Percentiles rank a stretch among this genome's conserved stretches.
Conservation (phyloP, 2,888 invertebrate species). For the Rhaphigaster nebulosa region DNA sequence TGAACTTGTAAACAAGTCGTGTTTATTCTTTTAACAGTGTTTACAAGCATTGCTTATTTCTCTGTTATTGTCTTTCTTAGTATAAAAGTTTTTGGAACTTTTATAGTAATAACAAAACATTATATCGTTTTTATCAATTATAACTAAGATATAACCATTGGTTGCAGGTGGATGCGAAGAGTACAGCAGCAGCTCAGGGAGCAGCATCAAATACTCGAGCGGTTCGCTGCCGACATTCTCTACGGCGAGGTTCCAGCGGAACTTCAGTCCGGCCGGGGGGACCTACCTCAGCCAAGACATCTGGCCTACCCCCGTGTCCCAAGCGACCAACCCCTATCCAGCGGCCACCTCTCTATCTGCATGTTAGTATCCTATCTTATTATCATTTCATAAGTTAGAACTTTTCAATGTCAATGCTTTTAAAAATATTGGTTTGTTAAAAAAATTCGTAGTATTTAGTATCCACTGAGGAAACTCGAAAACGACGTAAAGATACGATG, state of each 20-base stretch:
- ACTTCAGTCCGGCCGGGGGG: conserved; percentile 54
- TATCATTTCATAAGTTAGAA: no score
- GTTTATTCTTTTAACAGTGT: no score
- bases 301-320: conserved; percentile 60
- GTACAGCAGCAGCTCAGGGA: conserved; percentile 53
- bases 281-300: conserved; percentile 53
- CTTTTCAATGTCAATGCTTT: no score
- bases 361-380: conserved; percentile 62
- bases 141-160: neutral
- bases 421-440: no score
- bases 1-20: no score
- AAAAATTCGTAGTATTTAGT: no score
- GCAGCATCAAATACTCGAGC: conserved; percentile 55
- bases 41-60: no score
- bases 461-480: no score
- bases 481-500: no score
- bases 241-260: conserved; percentile 61
- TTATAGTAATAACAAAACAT: no score
- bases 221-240: conserved; percentile 64
- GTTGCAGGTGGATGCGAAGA: conserved; percentile 2
- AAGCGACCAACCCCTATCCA: conserved; percentile 61
- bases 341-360: conserved; percentile 65
- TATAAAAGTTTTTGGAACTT: no score
- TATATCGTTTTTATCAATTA: neutral
- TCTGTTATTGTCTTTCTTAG: no score